Base-by-base conservation (phyloP, 2,888 invertebrate species). In the Rutpela maculata region DNA sequence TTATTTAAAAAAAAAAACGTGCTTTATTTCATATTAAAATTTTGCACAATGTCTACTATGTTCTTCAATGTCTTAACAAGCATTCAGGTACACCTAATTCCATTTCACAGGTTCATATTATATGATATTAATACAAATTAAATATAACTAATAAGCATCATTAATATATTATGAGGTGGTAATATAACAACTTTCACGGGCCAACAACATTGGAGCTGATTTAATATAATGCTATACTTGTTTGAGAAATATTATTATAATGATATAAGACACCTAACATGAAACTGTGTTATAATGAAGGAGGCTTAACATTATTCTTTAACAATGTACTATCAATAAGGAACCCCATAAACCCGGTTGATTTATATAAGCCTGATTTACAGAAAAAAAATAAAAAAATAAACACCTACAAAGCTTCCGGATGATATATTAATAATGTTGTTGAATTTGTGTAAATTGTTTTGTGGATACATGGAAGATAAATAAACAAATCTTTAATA, bases 201-300 rank as follows among this genome's bases (percentile, higher is more conserved):
- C 12, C 50, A 43, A 50, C 50, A 50, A n/a, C 50, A 50, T 50
- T n/a, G 6, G 15, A 50, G 15, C 7, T 62, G 60, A 26, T 7
- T 63, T 63, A 63, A 35, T 35, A 50, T 50, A 50, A 18, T 35
- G 35, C 31, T 63, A 35, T 63, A 35, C 60, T 60, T 60, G 26
- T 60, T 60, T 31, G 26, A 63, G 62, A 63, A 63, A 63, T 63
- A 63, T 63, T 18, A 31, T 35, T 63, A 35, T 31, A 17, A 63
- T 31, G 62, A 63, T 62, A 62, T 62, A 62, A 26, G 62, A 31
- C 62, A 63, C 62, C 62, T 50, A 63, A 63, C 62, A 63, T 63
- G 35, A n/a, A 63, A 31, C 17, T 10, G 17, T 31, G 62, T 63
- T 63, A 35, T 35, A 63, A 63, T 17, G 35, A 12, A 3, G 11